phyloP scores from a whole-genome alignment of 2,113 vertebrate genomes.

The Apaloderma vittatum region DNA sequence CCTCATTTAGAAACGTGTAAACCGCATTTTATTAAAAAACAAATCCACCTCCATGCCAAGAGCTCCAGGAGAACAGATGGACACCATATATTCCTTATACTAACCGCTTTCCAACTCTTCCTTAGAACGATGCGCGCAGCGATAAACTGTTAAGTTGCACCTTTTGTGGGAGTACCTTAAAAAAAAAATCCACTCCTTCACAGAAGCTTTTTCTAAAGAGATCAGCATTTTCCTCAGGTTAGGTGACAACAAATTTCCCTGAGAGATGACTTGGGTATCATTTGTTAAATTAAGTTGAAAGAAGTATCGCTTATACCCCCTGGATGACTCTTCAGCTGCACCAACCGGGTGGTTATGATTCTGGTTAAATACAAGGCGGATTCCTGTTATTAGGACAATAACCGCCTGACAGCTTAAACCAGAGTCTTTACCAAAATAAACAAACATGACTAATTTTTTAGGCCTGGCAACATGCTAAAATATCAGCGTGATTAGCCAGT shows the following conservation, averaged over 20 bases:
- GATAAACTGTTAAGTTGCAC: constrained; percentile 62
- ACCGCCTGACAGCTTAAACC: constrained; percentile 71
- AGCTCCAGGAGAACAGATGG: constrained; percentile 83
- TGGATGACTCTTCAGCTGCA: constrained; percentile 1
- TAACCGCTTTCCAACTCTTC: constrained; percentile 52
- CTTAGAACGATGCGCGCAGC: constrained; percentile 14
- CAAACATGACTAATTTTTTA: constrained; percentile 84
- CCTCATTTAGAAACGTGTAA: constrained; percentile 89
- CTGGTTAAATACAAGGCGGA: constrained; percentile 51
- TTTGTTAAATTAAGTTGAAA: constrained; percentile 6
- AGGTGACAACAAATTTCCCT: constrained; percentile 11
- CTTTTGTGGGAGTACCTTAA: constrained; percentile 66
- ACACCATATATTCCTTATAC: constrained; percentile 74
- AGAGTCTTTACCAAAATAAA: constrained; percentile 83
- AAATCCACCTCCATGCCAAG: constrained; percentile 78
- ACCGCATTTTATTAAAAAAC: constrained; percentile 86
- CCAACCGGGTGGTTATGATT: constrained; percentile 29
- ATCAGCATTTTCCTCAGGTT: constrained; percentile 18
- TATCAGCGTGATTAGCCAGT: constrained; percentile 85
- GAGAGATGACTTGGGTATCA: background rate
- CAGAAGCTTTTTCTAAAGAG: constrained; percentile 22
- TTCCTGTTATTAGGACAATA: constrained; percentile 67
- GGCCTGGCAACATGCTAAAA: constrained; percentile 84
- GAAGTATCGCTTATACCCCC: constrained; percentile 20
- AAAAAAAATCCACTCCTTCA: background rate